phyloP scores from a whole-genome alignment of 2,797 vertebrate species.

The Dendrocincla fuliginosa region DNA sequence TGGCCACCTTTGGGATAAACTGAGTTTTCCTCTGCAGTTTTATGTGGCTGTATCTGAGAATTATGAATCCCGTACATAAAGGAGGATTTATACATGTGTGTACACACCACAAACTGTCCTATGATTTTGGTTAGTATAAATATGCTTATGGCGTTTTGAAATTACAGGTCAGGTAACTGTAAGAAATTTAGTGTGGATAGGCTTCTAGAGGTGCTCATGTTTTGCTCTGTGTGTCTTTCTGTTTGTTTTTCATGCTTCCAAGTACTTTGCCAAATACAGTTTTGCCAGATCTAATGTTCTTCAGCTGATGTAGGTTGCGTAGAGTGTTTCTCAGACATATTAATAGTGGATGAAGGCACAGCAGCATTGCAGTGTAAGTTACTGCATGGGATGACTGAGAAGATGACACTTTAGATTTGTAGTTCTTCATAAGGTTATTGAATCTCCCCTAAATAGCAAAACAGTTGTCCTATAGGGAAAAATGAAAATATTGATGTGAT shows the following conservation, averaged over 20 bases:
- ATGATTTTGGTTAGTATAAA: background rate
- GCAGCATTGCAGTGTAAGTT: background rate
- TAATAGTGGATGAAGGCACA: background rate
- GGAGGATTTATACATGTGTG: background rate
- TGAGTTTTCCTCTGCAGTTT: background rate
- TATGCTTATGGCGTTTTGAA: background rate
- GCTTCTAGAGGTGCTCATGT: background rate
- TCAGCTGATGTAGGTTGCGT: background rate
- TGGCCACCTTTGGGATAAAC: background rate
- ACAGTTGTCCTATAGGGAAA: background rate
- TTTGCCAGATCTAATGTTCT: background rate
- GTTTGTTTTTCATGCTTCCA: background rate
- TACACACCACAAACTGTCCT: background rate
- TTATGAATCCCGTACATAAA: background rate
- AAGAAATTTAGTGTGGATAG: background rate
- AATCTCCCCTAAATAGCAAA: background rate
- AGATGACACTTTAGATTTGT: background rate
- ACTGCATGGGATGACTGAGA: background rate
- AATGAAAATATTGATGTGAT: background rate
- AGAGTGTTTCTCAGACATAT: background rate
- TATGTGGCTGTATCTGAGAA: background rate
- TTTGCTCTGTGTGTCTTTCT: background rate
- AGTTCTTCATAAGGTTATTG: background rate
- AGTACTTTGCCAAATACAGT: background rate
- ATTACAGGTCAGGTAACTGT: background rate